These are phyloP conservation scores for Micropterix aruncella DNA, from an alignment of 2,888 invertebrate genomes.

Conservation along the genomic window DNA sequence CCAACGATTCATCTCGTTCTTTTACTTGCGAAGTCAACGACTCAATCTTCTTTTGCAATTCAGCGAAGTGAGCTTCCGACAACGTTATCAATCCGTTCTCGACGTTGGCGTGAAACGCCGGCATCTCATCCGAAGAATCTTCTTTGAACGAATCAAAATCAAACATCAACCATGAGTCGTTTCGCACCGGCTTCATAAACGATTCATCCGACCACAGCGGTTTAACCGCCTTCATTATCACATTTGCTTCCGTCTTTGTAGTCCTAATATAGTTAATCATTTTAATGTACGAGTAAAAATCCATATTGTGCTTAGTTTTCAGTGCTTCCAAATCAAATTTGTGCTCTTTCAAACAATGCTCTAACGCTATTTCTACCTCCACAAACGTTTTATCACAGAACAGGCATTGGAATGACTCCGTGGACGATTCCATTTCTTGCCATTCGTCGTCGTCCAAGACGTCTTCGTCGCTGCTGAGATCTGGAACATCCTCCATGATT, in stretches of 20 bases:
- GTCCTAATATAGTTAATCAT: constrained; percentile 66
- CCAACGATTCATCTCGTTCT: constrained; percentile 41
- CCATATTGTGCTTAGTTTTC: constrained; percentile 58
- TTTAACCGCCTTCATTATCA: constrained; percentile 34
- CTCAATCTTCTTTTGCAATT: constrained; percentile 44
- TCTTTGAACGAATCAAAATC: constrained; percentile 40
- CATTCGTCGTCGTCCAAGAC: constrained; percentile 34
- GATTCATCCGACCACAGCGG: constrained; percentile 61
- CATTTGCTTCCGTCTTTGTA: constrained; percentile 41
- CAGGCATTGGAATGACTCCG: constrained; percentile 42
- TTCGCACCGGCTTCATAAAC: constrained; percentile 61
- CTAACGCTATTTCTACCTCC: constrained; percentile 47
- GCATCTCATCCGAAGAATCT: constrained; percentile 20
- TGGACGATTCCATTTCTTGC: constrained; percentile 33
- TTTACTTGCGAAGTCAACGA: constrained; percentile 39
- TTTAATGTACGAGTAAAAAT: constrained; percentile 70
- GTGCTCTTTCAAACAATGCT: constrained; percentile 52
- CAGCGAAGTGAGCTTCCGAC: constrained; percentile 43
- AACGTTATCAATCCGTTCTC: constrained; percentile 46
- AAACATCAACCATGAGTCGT: constrained; percentile 74
- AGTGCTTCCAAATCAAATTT: constrained; percentile 49
- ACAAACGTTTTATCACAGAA: constrained; percentile 52
- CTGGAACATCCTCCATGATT: constrained; percentile 34
- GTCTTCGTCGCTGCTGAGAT: constrained; percentile 36
- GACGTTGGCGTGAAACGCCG: constrained; percentile 40